Evolutionary conservation across 2,113 vertebrate genomes (phyloP).

Genomic region (Labeo rohita): DNA sequence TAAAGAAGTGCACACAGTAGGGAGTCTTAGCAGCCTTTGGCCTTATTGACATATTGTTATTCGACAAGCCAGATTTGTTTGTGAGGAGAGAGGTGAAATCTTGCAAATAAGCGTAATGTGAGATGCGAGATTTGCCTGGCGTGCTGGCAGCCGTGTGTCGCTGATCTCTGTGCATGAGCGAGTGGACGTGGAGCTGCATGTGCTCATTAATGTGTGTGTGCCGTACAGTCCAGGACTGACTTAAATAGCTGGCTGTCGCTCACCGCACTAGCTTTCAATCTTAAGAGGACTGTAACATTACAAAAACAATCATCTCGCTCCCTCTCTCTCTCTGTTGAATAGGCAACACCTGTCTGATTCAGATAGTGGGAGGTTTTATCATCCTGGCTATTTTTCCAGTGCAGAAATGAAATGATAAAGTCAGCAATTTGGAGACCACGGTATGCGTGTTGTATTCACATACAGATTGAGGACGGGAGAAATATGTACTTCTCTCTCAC

Average conservation of each 20-base stretch:
- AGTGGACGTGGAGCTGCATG: not conserved
- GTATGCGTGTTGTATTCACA: not conserved
- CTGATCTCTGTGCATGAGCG: not conserved
- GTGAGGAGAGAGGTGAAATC: not conserved
- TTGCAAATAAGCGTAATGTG: slow-evolving; percentile 29
- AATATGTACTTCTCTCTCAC: not conserved
- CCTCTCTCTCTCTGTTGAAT: not conserved
- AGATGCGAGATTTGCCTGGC: not conserved
- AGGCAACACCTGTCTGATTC: slow-evolving; percentile 19
- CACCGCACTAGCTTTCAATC: not conserved
- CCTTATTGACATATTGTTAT: slow-evolving; percentile 6
- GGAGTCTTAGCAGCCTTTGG: not conserved
- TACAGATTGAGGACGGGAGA: not conserved
- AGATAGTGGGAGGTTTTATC: not conserved
- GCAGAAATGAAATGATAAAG: slow-evolving; percentile 33
- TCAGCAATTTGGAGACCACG: slow-evolving; percentile 20
- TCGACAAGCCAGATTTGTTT: slow-evolving; percentile 9
- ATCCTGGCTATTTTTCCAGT: not conserved
- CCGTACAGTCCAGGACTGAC: not conserved
- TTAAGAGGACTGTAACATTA: slow-evolving; percentile 24
- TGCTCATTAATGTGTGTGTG: slow-evolving; percentile 18
- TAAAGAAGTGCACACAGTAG: not conserved
- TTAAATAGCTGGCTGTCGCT: not conserved
- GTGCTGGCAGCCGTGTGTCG: not conserved
- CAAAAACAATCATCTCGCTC: slow-evolving; percentile 28